Conservation (phyloP, 2,113 vertebrate species). For the Labrus mixtus region DNA sequence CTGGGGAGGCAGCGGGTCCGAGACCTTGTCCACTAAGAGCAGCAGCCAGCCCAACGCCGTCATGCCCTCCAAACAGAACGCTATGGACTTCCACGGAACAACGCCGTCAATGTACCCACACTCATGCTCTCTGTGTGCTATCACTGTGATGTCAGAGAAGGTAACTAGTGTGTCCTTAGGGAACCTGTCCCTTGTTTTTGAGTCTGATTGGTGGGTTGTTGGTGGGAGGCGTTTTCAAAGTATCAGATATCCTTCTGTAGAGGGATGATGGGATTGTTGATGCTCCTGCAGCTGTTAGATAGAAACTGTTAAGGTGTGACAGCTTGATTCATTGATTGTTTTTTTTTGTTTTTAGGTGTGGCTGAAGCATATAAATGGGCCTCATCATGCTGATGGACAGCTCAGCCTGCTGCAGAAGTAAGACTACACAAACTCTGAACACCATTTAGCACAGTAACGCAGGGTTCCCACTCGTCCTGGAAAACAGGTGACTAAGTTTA, state of each 20-base stretch:
- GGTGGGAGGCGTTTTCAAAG: neutral
- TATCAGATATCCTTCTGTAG: neutral
- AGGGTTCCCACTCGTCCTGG: too few relatives aligned
- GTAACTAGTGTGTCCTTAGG: slow-evolving; percentile 65
- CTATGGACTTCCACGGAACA: slow-evolving; percentile 76
- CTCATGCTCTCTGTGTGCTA: slow-evolving; percentile 78
- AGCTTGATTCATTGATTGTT: too few relatives aligned
- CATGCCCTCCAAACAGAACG: slow-evolving; percentile 58
- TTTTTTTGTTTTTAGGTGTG: slow-evolving; percentile 64
- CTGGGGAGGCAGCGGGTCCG: neutral
- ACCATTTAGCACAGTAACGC: too few relatives aligned
- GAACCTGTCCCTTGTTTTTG: neutral
- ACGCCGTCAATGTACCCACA: slow-evolving; percentile 68
- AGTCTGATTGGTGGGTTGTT: neutral
- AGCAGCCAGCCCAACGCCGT: neutral
- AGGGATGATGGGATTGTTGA: neutral
- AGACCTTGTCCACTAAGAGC: slow-evolving; percentile 4
- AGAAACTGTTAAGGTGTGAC: neutral
- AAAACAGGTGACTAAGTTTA: too few relatives aligned
- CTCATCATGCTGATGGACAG: slow-evolving; percentile 74
- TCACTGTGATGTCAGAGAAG: slow-evolving; percentile 75
- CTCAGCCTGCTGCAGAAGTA: slow-evolving; percentile 76
- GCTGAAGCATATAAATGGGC: slow-evolving; percentile 63
- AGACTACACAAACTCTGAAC: neutral
- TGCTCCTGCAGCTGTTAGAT: neutral